Base-by-base conservation (phyloP, 2,113 vertebrate genomes). In the Coturnix japonica region DNA sequence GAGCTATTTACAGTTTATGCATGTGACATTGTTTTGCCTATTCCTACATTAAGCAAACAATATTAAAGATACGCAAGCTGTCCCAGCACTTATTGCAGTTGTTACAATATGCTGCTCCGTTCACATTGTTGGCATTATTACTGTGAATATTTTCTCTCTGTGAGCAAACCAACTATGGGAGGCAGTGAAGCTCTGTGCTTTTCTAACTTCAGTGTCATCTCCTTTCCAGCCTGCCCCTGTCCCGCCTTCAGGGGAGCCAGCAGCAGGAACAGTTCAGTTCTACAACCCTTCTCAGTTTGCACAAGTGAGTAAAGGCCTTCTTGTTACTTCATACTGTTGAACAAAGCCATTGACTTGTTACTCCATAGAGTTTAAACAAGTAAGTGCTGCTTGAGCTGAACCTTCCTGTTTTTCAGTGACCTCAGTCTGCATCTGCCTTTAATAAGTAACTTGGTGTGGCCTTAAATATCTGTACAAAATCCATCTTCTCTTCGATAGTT, bases 231-330 rank as follows among this genome's bases (percentile, higher is more conserved):
- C 93, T 81, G 91, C 96, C 0, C 0, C 84, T 2, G 71, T 46
- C 2, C 69, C 95, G 5, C 67, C 93, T 23, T 95, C 91, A 4
- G 98, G 89, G 83, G 70, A 85, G 63, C 87, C 98, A n/a, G 56
- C 98, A 2, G 28, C 96, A 4, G 98, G 98, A 31, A 87, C 98
- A 0, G 97, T 99, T 61, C 98, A 98, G 1, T 99, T 99, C 96
- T 99, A 98, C 96, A 99, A 98, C 89, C 99, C 98, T 16, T 96
- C 98, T 60, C 98, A 98, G 84, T 98, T 99, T 97, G 96, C 98
- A 98, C 98, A 98, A 96, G 99, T 99, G 89, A 96, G 97, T 89
- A 44, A 53, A 64, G 16, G 8, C 21, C 5, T 76, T 18, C 1
- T 31, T 51, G 35, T 67, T 4, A 3, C 33, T 87, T 71, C 2